Base-by-base conservation (phyloP, 2,797 vertebrate species). In the Martes flavigula region DNA sequence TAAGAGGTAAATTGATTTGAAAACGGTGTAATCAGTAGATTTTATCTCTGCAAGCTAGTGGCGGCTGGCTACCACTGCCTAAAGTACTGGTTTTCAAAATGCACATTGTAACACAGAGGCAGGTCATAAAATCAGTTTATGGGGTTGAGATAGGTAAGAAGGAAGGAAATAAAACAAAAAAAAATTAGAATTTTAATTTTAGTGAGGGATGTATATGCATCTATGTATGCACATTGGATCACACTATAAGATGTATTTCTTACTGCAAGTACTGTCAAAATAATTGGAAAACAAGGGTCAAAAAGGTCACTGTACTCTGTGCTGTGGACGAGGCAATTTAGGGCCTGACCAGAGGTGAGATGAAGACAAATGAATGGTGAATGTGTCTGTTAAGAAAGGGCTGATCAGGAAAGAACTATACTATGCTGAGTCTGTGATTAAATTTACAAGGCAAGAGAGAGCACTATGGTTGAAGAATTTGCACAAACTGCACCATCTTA, bases 341-440 rank as follows among this genome's bases (percentile, higher is more conserved):
- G 78, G 51, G 11, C 51, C 78, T 83, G 72, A 79, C 25, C 92
- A 46, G 32, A 73, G 6, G 25, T 89, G 40, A 96, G 30, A 89
- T 92, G 78, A 96, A 85, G 79, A 93, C n/a, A 95, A 92, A 94
- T 81, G 54, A 90, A 94, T 32, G 38, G n/a, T 0, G 14, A 38
- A n/a, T 35, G 18, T 93, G 14, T 64, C 38, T 82, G 9, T 68
- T 79, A 91, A 86, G 20, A 90, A 72, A 23, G 6, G 51, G 27
- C 18, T 79, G 6, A 23, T 66, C 15, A 58, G 73, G 54, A 94
- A 96, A 75, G 62, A 78, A 66, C 38, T 20, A n/a, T 15, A 48
- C 21, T 68, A 2, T 70, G 32, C 32, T n/a, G 56, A 88, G 64
- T 23, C 18, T 83, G 10, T 64, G 35, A 56, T 92, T 78, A 90